Evolutionary conservation across 2,888 invertebrate species (phyloP).

Genomic region (Cephus rjabovi): DNA sequence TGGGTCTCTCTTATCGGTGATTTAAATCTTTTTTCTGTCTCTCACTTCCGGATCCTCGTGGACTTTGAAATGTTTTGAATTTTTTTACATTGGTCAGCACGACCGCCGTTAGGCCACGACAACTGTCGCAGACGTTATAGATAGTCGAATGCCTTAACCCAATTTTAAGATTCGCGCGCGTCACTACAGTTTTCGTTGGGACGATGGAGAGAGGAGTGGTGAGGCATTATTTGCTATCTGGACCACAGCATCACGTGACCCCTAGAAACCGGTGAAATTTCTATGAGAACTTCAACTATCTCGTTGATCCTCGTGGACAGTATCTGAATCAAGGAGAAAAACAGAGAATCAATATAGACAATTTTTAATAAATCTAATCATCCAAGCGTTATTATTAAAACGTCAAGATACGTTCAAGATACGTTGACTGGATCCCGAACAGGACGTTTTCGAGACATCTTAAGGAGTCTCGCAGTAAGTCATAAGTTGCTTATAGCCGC

Average conservation of each 20-base stretch:
- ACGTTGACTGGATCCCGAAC: background rate
- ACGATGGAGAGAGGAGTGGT: background rate
- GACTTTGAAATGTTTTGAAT: background rate
- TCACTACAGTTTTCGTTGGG: background rate
- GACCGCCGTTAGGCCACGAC: background rate
- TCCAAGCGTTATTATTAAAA: background rate
- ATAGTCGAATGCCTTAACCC: constrained; percentile 25
- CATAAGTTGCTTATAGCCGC: background rate
- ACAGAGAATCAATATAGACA: background rate
- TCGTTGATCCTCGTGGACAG: background rate
- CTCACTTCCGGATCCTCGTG: background rate
- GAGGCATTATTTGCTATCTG: background rate
- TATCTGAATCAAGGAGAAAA: background rate
- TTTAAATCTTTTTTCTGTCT: background rate
- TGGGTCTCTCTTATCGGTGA: background rate
- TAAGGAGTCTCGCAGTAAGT: background rate
- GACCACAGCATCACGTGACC: background rate
- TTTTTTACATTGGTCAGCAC: background rate
- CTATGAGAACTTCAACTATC: background rate
- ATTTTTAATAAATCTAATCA: background rate
- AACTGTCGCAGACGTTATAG: background rate
- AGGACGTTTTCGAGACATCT: background rate
- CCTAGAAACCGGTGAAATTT: background rate
- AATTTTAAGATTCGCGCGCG: constrained; percentile 26
- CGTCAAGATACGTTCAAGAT: background rate